These are phyloP conservation scores for Acipenser ruthenus DNA, from an alignment of 2,797 vertebrate genomes.

Conservation along the genomic window DNA sequence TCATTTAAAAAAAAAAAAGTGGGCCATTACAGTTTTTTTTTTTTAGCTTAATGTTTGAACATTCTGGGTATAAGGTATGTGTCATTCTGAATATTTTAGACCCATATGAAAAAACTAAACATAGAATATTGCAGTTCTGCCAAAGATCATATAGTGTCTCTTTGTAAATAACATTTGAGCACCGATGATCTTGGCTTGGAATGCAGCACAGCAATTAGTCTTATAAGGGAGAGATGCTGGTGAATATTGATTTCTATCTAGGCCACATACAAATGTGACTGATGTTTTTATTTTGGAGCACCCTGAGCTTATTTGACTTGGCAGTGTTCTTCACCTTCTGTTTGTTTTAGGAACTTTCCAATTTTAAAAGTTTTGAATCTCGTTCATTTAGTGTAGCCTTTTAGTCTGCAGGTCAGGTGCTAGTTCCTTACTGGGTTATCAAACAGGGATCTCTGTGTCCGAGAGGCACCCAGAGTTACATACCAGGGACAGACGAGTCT, in stretches of 20 bases:
- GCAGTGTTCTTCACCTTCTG: neutral
- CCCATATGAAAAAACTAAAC: too few relatives aligned
- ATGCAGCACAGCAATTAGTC: too few relatives aligned
- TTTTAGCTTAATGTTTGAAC: too few relatives aligned
- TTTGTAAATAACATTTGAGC: neutral
- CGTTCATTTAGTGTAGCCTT: neutral
- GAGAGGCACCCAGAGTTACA: neutral
- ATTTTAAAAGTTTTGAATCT: neutral
- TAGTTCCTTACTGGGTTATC: neutral
- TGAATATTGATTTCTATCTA: neutral
- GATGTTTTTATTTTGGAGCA: neutral
- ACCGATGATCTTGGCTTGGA: too few relatives aligned
- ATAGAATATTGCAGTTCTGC: neutral
- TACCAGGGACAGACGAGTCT: neutral
- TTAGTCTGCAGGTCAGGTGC: neutral
- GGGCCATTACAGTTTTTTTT: too few relatives aligned
- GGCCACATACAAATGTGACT: neutral
- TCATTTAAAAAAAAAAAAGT: too few relatives aligned
- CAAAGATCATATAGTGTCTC: neutral
- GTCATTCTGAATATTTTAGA: too few relatives aligned
- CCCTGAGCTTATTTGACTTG: neutral
- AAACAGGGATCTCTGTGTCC: neutral
- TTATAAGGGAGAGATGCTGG: too few relatives aligned
- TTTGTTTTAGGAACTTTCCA: slow-evolving; percentile 16
- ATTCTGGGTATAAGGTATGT: too few relatives aligned